Evolutionary conservation across 2,113 vertebrate genomes (phyloP), one percentile per base, ranked within the genome.

Genomic region (Pseudorectes ferrugineus): DNA sequence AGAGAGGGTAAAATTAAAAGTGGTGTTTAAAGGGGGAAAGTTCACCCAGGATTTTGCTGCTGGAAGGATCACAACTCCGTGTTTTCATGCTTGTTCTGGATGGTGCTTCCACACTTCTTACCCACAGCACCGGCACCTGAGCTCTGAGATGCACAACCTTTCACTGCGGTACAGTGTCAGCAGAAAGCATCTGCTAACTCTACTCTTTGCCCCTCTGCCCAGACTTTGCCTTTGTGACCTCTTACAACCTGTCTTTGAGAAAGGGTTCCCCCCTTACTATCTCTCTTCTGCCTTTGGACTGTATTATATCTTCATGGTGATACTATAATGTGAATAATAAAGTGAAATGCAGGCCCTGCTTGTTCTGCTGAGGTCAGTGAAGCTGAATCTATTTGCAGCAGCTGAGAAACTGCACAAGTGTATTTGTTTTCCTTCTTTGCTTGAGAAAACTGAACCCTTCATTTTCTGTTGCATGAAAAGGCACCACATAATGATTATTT

Each of bases 401-500:
- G 51, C 74, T 75, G 61, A 92, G 68, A 85, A 94, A 86, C 54
- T 85, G 73, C 43, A 79, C 5, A 76, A 85, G 78, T 22, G 14
- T 95, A 29, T 92, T 95, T 94, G 57, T 93, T 96, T 94, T 85
- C 45, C 26, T 89, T 66, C 49, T 88, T 85, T 87, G n/a, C 49
- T 85, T 31, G 10, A 71, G 86, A 92, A 97, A 95, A 68, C 26
- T 4, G 70, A 80, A 93, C 79, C 88, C 67, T 67, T 88, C 59
- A 94, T 96, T 92, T 89, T 92, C 85, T 74, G 38, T 40, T 89
- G 68, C 84, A 95, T 68, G 72, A 96, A 91, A 96, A 95, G 62
- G 76, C 78, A 89, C 89, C 93, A 21, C 71, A 89, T 57, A 92
- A 85, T 85, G 85, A 84, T 83, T 85, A 55, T 88, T 94, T 84